Evolutionary conservation across 2,113 vertebrate species (phyloP), one percentile per base, ranked within the genome.

Genomic region (Cyprinus carpio): DNA sequence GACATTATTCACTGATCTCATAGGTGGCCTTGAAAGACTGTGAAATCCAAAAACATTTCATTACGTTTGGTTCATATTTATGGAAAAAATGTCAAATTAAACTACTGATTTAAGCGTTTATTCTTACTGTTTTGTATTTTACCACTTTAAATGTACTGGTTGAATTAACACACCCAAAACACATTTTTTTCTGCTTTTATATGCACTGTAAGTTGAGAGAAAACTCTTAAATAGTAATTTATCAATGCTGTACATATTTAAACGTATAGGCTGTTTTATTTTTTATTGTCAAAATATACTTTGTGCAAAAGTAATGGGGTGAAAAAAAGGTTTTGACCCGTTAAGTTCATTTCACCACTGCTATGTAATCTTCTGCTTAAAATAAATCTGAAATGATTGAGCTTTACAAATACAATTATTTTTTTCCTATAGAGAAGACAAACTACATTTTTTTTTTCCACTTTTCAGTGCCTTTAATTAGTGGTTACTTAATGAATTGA

Each of bases 231-330:
- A 87, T 87, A 81, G 34, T 81, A 95, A 92, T 95, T 95, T 96
- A 96, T 96, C 94, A 92, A 93, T 95, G 94, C 49, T 96, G 95
- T 96, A 95, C 91, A 95, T 96, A 95, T 86, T 94, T 90, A 89
- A 85, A 87, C 93, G 93, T 95, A 94, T 91, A 95, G 93, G 85
- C 94, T 93, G 91, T 88, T 75, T 95, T 93, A 93, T 95, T 95
- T 96, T 95, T 93, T 95, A 95, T 91, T 93, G 74, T 92, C 91
- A 92, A 88, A 89, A 88, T 86, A 69, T 86, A 89, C 88, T 93
- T 93, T 90, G 89, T 91, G 89, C 86, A 87, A 91, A 91, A 90
- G 77, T 79, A 85, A 81, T 60, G 34, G 78, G 16, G 77, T 86
- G 60, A 54, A 84, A 87, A 88, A 86, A 85, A 85, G 80, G 1